Percentiles rank a stretch among this genome's conserved stretches.
Conservation (phyloP, 1,140 invertebrate species). For the Aporrectodea caliginosa region DNA sequence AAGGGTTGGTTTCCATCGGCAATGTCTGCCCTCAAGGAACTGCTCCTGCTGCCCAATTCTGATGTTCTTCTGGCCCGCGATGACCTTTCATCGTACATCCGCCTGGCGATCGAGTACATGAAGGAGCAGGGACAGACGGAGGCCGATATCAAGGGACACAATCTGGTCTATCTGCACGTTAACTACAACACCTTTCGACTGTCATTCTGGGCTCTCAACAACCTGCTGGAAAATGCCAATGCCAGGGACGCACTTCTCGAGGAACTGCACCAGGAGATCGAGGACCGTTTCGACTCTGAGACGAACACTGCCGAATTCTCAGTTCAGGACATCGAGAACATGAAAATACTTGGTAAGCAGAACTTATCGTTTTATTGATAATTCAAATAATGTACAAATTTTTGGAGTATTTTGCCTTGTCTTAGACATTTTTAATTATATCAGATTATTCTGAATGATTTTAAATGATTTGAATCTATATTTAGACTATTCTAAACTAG, state of each 20-base stretch:
- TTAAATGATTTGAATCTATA: too few relatives aligned
- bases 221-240: slow-evolving; percentile 43
- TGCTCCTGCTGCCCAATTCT: slow-evolving; percentile 45
- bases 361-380: too few relatives aligned
- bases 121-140: slow-evolving; percentile 43
- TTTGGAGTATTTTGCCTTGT: too few relatives aligned
- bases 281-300: slow-evolving; percentile 32
- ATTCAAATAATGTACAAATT: too few relatives aligned
- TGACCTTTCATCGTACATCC: slow-evolving; percentile 52
- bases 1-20: slow-evolving; percentile 50
- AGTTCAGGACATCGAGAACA: slow-evolving; percentile 46
- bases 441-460: too few relatives aligned
- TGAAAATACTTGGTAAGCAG: slow-evolving; percentile 50
- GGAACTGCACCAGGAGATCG: slow-evolving; percentile 34
- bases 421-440: too few relatives aligned
- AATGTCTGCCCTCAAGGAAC: slow-evolving; percentile 42
- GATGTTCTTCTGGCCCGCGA: slow-evolving; percentile 44
- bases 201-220: slow-evolving; percentile 49
- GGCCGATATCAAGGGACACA: slow-evolving; percentile 53
- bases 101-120: slow-evolving; percentile 50
- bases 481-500: too few relatives aligned
- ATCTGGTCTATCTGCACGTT: slow-evolving; percentile 54
- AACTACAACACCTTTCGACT: slow-evolving; percentile 55
- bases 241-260: slow-evolving; percentile 36
- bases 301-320: slow-evolving; percentile 39